phyloP scores from a whole-genome alignment of 2,888 invertebrate genomes.

The Tipula unca region DNA sequence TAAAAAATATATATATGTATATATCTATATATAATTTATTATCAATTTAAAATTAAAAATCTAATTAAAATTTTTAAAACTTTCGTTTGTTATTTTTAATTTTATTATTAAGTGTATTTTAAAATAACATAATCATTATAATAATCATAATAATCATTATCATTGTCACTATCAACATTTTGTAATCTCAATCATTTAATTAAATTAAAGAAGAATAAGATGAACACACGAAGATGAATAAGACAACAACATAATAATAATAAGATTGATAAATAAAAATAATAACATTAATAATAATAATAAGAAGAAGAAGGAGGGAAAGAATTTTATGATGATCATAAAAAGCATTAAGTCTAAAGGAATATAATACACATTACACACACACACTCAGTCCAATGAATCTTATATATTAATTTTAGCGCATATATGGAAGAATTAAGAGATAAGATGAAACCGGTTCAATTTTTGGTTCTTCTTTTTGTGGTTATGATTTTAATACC shows the following conservation, averaged over 20 bases:
- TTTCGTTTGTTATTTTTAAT: background rate
- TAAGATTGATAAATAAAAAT: background rate
- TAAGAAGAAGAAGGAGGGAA: background rate
- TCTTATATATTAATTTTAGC: too few relatives aligned
- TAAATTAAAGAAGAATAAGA: background rate
- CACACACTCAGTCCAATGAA: background rate
- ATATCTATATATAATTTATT: too few relatives aligned
- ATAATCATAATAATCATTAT: slow-evolving; percentile 14
- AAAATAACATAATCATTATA: slow-evolving; percentile 8
- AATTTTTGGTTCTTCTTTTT: background rate
- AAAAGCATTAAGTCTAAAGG: background rate
- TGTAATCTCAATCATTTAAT: slow-evolving; percentile 8
- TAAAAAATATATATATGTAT: background rate
- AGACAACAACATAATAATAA: background rate
- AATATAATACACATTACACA: too few relatives aligned
- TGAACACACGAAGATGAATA: background rate
- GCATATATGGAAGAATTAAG: background rate
- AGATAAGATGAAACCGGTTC: background rate
- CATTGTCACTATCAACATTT: slow-evolving; percentile 2
- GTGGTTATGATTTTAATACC: background rate
- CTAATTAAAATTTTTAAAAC: background rate
- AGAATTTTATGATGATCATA: background rate
- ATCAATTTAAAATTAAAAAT: background rate
- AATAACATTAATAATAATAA: background rate
- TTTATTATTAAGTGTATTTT: background rate